These are phyloP conservation scores for Pristionchus exspectatus DNA, from an alignment of 2,888 invertebrate species.

Conservation along the genomic window DNA sequence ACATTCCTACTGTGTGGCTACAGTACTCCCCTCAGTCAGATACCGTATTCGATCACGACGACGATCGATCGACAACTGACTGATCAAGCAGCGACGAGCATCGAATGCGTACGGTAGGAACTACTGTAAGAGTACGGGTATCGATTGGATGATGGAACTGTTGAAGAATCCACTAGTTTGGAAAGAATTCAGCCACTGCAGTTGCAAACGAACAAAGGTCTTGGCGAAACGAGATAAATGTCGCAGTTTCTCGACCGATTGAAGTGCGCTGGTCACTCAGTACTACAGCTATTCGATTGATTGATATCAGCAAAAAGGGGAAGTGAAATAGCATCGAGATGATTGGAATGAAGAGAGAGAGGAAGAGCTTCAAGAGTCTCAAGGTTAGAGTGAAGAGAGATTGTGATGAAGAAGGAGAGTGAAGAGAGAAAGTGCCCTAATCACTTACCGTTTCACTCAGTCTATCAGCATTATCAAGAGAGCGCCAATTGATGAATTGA, in stretches of 20 bases:
- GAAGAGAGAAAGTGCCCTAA: not conserved
- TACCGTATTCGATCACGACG: conserved; percentile 3
- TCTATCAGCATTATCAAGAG: not conserved
- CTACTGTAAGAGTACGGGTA: conserved; percentile 19
- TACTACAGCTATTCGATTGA: not conserved
- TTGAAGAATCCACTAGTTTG: not conserved
- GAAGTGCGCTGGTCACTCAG: not conserved
- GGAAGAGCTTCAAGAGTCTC: not conserved
- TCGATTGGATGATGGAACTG: not conserved
- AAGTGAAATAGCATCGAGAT: conserved; percentile 8
- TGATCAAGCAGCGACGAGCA: conserved; percentile 23
- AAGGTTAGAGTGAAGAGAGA: not conserved
- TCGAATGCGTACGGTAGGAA: not conserved
- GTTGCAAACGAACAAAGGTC: not conserved
- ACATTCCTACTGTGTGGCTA: conserved; percentile 3
- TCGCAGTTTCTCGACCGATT: not conserved
- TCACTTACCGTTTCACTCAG: conserved; percentile 13
- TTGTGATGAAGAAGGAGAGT: not conserved
- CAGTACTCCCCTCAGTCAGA: not conserved
- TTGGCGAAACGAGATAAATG: conserved; percentile 1
- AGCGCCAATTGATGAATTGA: not conserved
- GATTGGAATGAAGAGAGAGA: conserved; percentile 1
- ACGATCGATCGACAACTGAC: conserved; percentile 35
- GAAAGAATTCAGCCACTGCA: not conserved
- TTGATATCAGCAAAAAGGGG: not conserved